These are phyloP conservation scores for Elgonia sp. DNA, from an alignment of 2,888 invertebrate species.

Conservation along the genomic window DNA sequence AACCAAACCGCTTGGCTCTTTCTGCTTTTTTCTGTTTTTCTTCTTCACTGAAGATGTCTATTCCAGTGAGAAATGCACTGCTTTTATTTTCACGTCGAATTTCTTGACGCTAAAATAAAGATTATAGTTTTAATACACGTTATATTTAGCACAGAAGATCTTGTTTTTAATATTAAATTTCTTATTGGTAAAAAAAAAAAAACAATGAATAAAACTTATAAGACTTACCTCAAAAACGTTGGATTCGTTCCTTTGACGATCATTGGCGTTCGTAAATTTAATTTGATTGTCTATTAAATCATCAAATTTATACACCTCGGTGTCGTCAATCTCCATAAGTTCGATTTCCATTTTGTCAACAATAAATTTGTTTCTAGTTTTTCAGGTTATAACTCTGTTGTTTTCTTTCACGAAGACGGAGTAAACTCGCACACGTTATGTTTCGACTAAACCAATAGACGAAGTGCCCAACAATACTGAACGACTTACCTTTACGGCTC, in stretches of 20 bases:
- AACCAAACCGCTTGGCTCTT: slow-evolving; percentile 89
- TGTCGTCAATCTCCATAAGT: slow-evolving; percentile 87
- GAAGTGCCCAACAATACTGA: no score
- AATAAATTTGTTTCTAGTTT: slow-evolving; percentile 18
- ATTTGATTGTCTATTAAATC: slow-evolving; percentile 74
- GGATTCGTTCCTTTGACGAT: slow-evolving; percentile 57
- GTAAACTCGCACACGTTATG: no score
- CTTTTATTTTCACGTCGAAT: slow-evolving; percentile 85
- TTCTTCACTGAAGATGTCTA: slow-evolving; percentile 87
- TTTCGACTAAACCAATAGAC: no score
- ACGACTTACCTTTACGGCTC: no score
- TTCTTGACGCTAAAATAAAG: no score
- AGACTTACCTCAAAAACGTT: slow-evolving; percentile 65
- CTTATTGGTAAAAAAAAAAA: neutral
- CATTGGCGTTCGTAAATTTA: slow-evolving; percentile 62
- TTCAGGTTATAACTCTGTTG: no score
- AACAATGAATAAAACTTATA: no score
- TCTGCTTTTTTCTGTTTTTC: slow-evolving; percentile 88
- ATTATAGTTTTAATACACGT: no score
- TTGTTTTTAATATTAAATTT: no score
- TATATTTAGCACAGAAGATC: no score
- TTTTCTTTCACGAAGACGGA: no score
- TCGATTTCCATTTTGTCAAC: slow-evolving; percentile 87
- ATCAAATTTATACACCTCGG: slow-evolving; percentile 78
- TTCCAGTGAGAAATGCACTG: slow-evolving; percentile 87